Evolutionary conservation across 2,113 vertebrate species (phyloP), one percentile per base, ranked within the genome.

Genomic region (Channa maculata): DNA sequence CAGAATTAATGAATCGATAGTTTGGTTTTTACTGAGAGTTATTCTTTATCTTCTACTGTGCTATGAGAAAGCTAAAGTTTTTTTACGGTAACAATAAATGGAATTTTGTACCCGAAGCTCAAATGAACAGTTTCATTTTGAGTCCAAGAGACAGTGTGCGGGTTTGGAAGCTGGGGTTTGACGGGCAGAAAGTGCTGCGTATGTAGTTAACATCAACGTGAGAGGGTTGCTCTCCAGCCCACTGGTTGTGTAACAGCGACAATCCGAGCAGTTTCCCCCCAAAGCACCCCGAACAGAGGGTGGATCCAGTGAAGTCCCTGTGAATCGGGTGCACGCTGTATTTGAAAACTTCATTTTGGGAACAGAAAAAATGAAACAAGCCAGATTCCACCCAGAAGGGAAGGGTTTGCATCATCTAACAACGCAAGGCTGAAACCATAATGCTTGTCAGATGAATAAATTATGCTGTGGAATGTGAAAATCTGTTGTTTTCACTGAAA

Each of bases 401-500:
- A 77, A 78, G 65, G 52, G 66, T 83, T 88, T 84, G 83, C 63
- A 77, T 89, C 85, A 87, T 83, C 74, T 52, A 66, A 69, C 48
- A 75, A 75, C 15, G 45, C 52, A 8, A 66, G 49, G 8, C 41
- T 59, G 70, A 65, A 83, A 72, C 72, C 77, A 68, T 80, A 78
- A 90, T 82, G 70, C 67, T 68, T 79, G 75, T 87, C 80, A 83
- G 71, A 86, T 86, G 82, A 87, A 86, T 63, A 84, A 81, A 81
- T 66, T 60, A 83, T 57, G 75, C 53, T 37, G 69, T 1, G 73
- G 84, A 88, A 87, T 86, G 85, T 85, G 79, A 82, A 86, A 85
- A 88, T 88, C 82, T 83, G 77, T 85, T 90, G 89, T 92, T 87
- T 91, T 89, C 71, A 67, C 71, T 87, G 82, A 87, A 91, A 92